Evolutionary conservation across 2,888 invertebrate species (phyloP).

Genomic region (Phaonia tiefii): DNA sequence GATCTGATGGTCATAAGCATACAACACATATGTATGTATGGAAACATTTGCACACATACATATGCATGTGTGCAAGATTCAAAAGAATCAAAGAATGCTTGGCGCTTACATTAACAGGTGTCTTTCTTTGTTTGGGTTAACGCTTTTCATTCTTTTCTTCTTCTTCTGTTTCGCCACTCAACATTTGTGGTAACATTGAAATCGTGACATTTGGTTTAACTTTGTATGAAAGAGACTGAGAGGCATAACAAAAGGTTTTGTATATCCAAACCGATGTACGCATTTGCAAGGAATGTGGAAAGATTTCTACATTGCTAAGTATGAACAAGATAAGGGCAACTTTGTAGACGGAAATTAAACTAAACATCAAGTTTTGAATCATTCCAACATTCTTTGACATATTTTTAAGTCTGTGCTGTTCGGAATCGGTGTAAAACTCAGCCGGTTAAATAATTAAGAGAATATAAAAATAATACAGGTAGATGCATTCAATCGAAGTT

Average conservation of each 20-base stretch:
- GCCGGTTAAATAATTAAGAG: too few species aligned
- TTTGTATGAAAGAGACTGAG: slow-evolving; percentile 13
- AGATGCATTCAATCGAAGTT: too few species aligned
- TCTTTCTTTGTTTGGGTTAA: slow-evolving; percentile 37
- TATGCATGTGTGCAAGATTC: neutral
- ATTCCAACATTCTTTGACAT: too few species aligned
- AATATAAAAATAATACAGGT: too few species aligned
- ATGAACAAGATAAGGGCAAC: too few species aligned
- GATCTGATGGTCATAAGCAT: slow-evolving; percentile 6
- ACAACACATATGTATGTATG: neutral
- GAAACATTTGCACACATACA: neutral
- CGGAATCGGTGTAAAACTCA: too few species aligned
- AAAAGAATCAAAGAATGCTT: slow-evolving; percentile 22
- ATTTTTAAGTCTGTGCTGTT: too few species aligned
- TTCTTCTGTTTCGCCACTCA: slow-evolving; percentile 44
- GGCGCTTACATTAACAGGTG: slow-evolving; percentile 62
- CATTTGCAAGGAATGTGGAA: too few species aligned
- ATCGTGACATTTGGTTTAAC: slow-evolving; percentile 62
- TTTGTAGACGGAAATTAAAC: too few species aligned
- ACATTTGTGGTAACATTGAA: slow-evolving; percentile 63
- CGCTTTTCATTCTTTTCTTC: slow-evolving; percentile 35
- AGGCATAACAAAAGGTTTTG: neutral
- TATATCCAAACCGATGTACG: too few species aligned
- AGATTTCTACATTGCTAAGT: too few species aligned
- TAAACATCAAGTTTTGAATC: too few species aligned